Evolutionary conservation across 2,888 invertebrate genomes (phyloP), one percentile per base, ranked within the genome.

Genomic region (Phrixothrix hirtus): DNA sequence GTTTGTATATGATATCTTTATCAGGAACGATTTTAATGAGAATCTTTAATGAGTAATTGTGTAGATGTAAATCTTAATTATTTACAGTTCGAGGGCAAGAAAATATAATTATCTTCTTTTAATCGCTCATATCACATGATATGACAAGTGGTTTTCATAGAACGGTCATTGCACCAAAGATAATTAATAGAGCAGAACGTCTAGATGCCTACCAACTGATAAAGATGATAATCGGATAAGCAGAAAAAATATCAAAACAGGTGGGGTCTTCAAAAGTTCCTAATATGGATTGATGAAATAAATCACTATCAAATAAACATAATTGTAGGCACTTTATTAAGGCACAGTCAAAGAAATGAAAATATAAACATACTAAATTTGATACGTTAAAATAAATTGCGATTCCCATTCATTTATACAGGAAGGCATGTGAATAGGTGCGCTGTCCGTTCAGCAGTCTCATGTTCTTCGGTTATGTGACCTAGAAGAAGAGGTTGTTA

Each of bases 81-180:
- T 67, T 63, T 59, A 60, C 57, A 62, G 63, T 63, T 62, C 57
- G 63, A 65, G 65, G 64, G 65, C 63, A 66, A 66, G 66, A 69
- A 67, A 68, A 68, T 67, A 65, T 63, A 62, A 61, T 62, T 65
- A 62, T 67, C 67, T 64, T 64, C 66, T 63, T 61, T 59, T 62
- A 67, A 70, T 69, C 69, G 58, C 57, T 63, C 61, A 58, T 65
- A 68, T 66, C 65, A 63, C 63, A 63, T 62, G 68, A 62, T 61
- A 61, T 61, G 65, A 67, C 64, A 67, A 53, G 65, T 65, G 65
- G 65, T 66, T 61, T 55, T 46, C 39, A 46, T 14, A 34, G 41
- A 39, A 42, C 50, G 55, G 55, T 55, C 55, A 55, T 26, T 46
- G 55, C 50, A 49, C 55, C 42, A 36, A 37, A 27, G 29, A 38